phyloP scores from a whole-genome alignment of 2,797 vertebrate genomes.

The Leptodactylus fallax region DNA sequence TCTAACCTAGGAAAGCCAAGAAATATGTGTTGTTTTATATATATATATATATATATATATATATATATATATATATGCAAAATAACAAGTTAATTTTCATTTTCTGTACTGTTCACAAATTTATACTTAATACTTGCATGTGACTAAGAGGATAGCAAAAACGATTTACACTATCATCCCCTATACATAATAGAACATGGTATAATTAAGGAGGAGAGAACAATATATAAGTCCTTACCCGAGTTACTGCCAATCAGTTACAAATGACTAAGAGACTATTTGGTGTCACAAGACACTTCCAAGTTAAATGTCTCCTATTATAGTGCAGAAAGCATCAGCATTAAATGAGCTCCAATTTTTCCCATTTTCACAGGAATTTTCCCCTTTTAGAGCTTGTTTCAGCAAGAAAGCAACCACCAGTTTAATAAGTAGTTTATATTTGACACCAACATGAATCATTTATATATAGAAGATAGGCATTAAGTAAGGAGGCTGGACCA shows the following conservation, averaged over 20 bases:
- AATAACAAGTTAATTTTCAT: too few relatives aligned
- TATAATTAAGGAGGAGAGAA: neutral
- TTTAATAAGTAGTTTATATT: neutral
- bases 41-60: too few relatives aligned
- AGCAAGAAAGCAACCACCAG: neutral
- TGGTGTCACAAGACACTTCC: neutral
- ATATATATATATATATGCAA: too few relatives aligned
- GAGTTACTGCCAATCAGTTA: neutral
- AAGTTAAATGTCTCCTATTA: neutral
- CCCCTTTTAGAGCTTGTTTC: neutral
- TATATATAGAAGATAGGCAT: neutral
- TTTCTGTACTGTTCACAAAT: too few relatives aligned
- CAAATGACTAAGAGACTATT: neutral
- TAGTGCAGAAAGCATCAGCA: neutral
- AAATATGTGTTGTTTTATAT: too few relatives aligned
- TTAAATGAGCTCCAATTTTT: neutral
- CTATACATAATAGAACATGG: neutral
- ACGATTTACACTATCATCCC: neutral
- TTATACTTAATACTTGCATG: too few relatives aligned
- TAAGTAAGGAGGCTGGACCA: neutral
- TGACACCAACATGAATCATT: constrained; percentile 13
- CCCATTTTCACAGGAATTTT: neutral
- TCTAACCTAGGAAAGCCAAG: too few relatives aligned
- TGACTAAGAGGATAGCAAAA: neutral
- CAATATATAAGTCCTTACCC: neutral